These are phyloP conservation scores for Epsilonema sp. DNA, from an alignment of 2,888 invertebrate species.

Conservation along the genomic window DNA sequence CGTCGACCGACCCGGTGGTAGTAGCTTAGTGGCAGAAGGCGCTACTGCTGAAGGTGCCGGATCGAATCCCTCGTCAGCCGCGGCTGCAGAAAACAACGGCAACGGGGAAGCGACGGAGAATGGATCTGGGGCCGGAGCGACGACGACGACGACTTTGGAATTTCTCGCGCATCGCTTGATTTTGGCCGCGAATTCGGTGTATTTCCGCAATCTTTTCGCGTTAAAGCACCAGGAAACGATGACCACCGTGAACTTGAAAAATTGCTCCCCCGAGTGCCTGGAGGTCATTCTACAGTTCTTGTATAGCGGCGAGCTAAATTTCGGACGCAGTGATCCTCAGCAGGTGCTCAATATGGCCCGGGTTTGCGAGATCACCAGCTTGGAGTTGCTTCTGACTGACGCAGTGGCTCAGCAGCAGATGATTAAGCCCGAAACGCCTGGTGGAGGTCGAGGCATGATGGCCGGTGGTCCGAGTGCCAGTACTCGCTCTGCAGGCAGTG, in stretches of 20 bases:
- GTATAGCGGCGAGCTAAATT: slow-evolving; percentile 6
- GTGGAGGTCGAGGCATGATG: too few relatives aligned
- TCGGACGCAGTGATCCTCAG: background rate
- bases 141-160: too few relatives aligned
- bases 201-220: slow-evolving; percentile 2
- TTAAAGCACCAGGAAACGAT: background rate
- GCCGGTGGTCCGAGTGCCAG: too few relatives aligned
- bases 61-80: background rate
- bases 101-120: background rate
- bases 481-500: too few relatives aligned
- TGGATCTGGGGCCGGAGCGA: background rate
- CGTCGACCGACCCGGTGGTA: background rate
- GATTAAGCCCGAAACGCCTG: too few relatives aligned
- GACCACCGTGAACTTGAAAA: slow-evolving; percentile 3
- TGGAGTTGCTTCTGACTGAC: slow-evolving; percentile 1
- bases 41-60: too few relatives aligned
- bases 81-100: background rate
- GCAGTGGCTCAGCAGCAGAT: background rate
- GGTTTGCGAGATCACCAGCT: slow-evolving; percentile 1
- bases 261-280: slow-evolving; percentile 2
- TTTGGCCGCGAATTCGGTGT: slow-evolving; percentile 2
- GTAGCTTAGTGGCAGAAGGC: too few relatives aligned
- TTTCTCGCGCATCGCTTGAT: slow-evolving; percentile 3
- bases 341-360: slow-evolving; percentile 2
- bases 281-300: slow-evolving; percentile 2